Evolutionary conservation across 2,888 invertebrate species (phyloP).

Genomic region (Cyrtodaria siliqua): DNA sequence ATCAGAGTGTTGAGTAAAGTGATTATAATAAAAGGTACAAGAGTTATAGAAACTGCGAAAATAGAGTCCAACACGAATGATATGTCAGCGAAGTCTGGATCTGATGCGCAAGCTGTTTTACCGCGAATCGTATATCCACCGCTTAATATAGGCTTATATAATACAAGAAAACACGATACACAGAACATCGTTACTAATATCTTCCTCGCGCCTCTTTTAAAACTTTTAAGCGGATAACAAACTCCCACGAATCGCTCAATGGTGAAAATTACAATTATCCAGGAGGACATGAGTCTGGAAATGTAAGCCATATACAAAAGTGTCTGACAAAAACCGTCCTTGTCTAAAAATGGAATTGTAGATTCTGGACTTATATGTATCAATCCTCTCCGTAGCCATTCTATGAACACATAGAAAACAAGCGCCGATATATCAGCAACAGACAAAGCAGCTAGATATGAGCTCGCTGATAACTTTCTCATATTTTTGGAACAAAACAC

Average conservation of each 20-base stretch:
- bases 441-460: constrained; percentile 92
- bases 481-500: constrained; percentile 92
- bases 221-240: constrained; percentile 80
- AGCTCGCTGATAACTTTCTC: constrained; percentile 90
- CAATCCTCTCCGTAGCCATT: constrained; percentile 81
- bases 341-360: constrained; percentile 66
- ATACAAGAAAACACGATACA: constrained; percentile 65
- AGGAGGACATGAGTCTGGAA: constrained; percentile 81
- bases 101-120: constrained; percentile 60
- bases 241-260: constrained; percentile 83
- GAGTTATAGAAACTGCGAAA: constrained; percentile 73
- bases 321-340: constrained; percentile 88
- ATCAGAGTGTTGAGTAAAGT: constrained; percentile 76
- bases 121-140: constrained; percentile 54
- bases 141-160: constrained; percentile 82
- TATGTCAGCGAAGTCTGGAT: constrained; percentile 53
- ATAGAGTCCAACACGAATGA: constrained; percentile 77
- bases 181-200: constrained; percentile 70
- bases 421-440: constrained; percentile 91
- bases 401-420: constrained; percentile 87
- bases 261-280: constrained; percentile 83
- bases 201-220: constrained; percentile 64
- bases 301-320: constrained; percentile 89
- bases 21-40: constrained; percentile 78
- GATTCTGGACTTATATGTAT: constrained; percentile 48